These are phyloP conservation scores for Acanthochromis polyacanthus DNA, from an alignment of 2,113 vertebrate species.

Conservation along the genomic window DNA sequence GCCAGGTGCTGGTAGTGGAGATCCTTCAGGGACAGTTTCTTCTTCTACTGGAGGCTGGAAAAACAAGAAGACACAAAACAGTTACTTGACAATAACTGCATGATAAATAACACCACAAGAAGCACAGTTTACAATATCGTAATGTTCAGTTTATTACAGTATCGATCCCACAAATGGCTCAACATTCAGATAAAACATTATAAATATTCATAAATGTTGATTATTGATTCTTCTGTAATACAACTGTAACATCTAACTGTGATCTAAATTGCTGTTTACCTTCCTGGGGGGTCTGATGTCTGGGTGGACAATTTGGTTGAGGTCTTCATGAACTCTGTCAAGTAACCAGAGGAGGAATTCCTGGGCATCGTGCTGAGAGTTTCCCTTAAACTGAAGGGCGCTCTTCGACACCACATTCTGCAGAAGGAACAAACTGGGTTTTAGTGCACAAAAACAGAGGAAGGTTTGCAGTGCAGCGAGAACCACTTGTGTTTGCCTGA, in stretches of 20 bases:
- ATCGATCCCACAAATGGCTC: too few relatives aligned
- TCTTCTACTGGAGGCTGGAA: constrained; percentile 90
- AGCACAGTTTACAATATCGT: too few relatives aligned
- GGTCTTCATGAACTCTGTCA: constrained; percentile 97
- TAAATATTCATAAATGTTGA: not conserved
- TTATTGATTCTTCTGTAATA: not conserved
- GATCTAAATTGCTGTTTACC: constrained; percentile 75
- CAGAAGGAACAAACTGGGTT: constrained; percentile 1
- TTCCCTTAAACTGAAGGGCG: constrained; percentile 95
- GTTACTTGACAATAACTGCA: not conserved
- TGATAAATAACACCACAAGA: not conserved
- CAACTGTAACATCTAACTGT: not conserved
- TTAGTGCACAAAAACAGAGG: not conserved
- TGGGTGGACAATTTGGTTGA: constrained; percentile 89
- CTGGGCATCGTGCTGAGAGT: constrained; percentile 97
- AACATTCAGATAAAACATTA: not conserved
- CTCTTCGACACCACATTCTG: constrained; percentile 97
- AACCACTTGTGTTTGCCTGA: not conserved
- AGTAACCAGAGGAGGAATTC: constrained; percentile 99
- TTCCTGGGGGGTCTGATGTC: constrained; percentile 86
- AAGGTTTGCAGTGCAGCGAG: not conserved
- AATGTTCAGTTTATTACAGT: too few relatives aligned
- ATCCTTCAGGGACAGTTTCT: constrained; percentile 90
- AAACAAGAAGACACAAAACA: not conserved
- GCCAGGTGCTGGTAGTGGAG: constrained; percentile 91